These are phyloP conservation scores for Auanema sp. DNA, from an alignment of 2,888 invertebrate species.

Conservation along the genomic window DNA sequence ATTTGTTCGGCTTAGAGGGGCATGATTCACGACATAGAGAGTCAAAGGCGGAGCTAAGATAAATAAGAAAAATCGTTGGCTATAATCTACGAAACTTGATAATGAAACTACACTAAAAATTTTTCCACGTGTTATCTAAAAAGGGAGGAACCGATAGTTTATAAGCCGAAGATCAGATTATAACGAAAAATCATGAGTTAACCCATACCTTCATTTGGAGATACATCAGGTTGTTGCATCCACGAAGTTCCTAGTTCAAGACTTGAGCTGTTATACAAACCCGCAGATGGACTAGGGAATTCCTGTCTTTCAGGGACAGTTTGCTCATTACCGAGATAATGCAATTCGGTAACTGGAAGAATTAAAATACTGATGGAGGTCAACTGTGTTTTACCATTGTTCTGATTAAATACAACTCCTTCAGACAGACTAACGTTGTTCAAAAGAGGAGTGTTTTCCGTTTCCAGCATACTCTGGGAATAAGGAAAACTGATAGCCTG, in stretches of 20 bases:
- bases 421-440: conserved; percentile 35
- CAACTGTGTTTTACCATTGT: conserved; percentile 25
- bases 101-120: too few relatives aligned
- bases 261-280: conserved; percentile 7
- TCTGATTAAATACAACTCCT: conserved; percentile 27
- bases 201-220: neutral
- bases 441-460: conserved; percentile 23
- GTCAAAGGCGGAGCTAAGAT: too few relatives aligned
- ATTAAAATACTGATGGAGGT: neutral
- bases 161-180: neutral
- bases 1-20: too few relatives aligned
- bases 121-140: too few relatives aligned
- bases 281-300: conserved; percentile 10
- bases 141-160: too few relatives aligned
- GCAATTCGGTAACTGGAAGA: conserved; percentile 31
- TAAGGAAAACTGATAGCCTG: conserved; percentile 11
- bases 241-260: neutral
- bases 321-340: conserved; percentile 15
- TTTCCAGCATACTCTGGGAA: conserved; percentile 14
- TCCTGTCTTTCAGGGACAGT: neutral
- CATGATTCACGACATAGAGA: too few relatives aligned
- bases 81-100: too few relatives aligned
- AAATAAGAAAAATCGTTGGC: too few relatives aligned
- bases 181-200: neutral
- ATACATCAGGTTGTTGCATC: neutral